Evolutionary conservation across 1,140 invertebrate species (phyloP).

Genomic region (Drosophila kepulauana): DNA sequence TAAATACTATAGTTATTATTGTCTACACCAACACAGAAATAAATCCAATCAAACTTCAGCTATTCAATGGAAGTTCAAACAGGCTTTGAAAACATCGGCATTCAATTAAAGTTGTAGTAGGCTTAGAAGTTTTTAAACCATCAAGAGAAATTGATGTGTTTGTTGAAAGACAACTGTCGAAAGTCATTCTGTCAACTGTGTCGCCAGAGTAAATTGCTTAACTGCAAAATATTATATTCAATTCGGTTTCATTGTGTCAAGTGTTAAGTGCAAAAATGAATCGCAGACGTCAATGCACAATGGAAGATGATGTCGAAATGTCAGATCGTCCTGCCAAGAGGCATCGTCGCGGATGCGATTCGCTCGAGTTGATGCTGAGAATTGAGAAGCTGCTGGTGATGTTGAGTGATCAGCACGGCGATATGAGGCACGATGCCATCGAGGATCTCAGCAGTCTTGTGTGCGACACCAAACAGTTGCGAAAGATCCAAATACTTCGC

Average conservation of each 20-base stretch:
- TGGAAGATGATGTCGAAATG: not conserved
- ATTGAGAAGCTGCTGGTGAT: constrained; percentile 28
- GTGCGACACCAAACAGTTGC: not conserved
- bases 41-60: too few relatives aligned
- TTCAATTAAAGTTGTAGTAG: too few relatives aligned
- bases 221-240: not conserved
- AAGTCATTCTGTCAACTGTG: not conserved
- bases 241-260: not conserved
- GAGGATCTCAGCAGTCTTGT: constrained; percentile 39
- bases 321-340: not conserved
- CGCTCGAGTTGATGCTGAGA: not conserved
- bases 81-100: too few relatives aligned
- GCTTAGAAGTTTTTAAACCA: not conserved
- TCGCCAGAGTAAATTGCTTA: not conserved
- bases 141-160: not conserved
- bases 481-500: constrained; percentile 91
- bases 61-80: too few relatives aligned
- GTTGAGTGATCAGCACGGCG: constrained; percentile 15
- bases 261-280: constrained; percentile 25
- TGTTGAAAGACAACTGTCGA: not conserved
- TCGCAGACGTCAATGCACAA: too few relatives aligned
- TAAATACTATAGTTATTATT: too few relatives aligned
- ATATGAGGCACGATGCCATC: constrained; percentile 29
- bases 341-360: not conserved
- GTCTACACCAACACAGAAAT: too few relatives aligned